Percentiles rank a stretch among this genome's conserved stretches.
These are phyloP conservation scores for Poecilus cupreus DNA, from an alignment of 2,888 invertebrate genomes.

Conservation along the genomic window DNA sequence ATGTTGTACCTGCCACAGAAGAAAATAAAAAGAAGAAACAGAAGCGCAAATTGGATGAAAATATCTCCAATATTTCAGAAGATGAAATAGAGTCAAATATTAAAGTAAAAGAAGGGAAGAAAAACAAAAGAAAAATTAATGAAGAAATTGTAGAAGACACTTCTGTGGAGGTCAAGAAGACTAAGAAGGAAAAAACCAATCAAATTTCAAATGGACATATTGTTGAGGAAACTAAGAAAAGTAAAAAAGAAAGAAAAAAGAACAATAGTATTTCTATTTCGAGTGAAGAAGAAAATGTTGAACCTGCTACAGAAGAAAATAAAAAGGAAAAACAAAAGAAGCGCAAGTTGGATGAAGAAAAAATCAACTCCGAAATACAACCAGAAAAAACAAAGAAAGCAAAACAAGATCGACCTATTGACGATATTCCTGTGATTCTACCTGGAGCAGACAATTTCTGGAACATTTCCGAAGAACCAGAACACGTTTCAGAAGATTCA, in stretches of 20 bases:
- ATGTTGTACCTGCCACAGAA: constrained; percentile 65
- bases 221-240: constrained; percentile 59
- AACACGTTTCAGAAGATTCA: constrained; percentile 63
- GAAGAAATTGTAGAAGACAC: too few relatives aligned
- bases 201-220: neutral
- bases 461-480: constrained; percentile 34
- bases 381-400: constrained; percentile 41
- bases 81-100: constrained; percentile 27
- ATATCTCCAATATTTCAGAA: constrained; percentile 28
- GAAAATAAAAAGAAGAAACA: constrained; percentile 4
- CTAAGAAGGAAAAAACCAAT: constrained; percentile 56
- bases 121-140: too few relatives aligned
- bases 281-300: constrained; percentile 54
- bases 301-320: constrained; percentile 65
- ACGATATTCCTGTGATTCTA: constrained; percentile 59
- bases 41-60: constrained; percentile 14
- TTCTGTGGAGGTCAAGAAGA: constrained; percentile 40
- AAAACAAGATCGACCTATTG: constrained; percentile 17
- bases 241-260: constrained; percentile 50
- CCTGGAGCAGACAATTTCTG: constrained; percentile 66
- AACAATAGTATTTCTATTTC: neutral
- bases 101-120: too few relatives aligned
- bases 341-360: constrained; percentile 25
- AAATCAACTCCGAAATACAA: neutral
- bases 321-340: constrained; percentile 9